Evolutionary conservation across 2,888 invertebrate species (phyloP).

Genomic region (Drosophila tripunctata): DNA sequence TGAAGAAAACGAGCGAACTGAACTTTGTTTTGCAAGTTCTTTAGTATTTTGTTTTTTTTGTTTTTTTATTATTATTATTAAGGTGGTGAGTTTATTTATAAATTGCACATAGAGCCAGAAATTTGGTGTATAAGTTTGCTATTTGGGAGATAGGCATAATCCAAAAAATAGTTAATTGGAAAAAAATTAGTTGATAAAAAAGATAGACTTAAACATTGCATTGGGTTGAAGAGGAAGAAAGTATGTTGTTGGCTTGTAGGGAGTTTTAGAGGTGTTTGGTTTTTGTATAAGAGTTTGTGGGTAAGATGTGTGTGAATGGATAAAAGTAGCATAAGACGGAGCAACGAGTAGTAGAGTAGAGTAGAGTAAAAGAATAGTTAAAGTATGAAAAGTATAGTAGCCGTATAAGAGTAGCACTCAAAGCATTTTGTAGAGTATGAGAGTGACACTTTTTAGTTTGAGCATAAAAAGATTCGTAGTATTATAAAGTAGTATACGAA

Average conservation of each 20-base stretch:
- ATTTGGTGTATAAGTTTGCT: constrained; percentile 70
- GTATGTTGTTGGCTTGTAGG: too few species aligned
- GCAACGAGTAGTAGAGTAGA: background rate
- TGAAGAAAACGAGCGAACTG: constrained; percentile 74
- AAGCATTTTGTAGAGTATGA: background rate
- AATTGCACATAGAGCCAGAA: constrained; percentile 79
- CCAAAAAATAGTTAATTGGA: constrained; percentile 53
- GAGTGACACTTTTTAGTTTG: background rate
- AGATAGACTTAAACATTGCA: background rate
- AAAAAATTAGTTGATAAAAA: constrained; percentile 32
- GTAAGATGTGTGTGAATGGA: background rate
- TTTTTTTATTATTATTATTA: too few species aligned
- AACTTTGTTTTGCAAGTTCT: constrained; percentile 56
- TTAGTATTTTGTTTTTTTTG: constrained; percentile 14
- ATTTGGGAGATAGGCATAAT: constrained; percentile 60
- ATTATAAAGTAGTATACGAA: background rate
- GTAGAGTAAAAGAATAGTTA: background rate
- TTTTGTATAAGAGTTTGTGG: background rate
- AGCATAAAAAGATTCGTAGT: background rate
- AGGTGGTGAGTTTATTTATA: constrained; percentile 66
- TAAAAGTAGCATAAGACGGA: background rate
- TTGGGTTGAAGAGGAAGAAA: constrained; percentile 22
- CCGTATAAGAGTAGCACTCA: background rate
- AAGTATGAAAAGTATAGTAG: background rate
- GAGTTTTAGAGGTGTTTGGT: too few species aligned